Percentiles rank a stretch among this genome's conserved stretches.
phyloP scores from a whole-genome alignment of 1,140 invertebrate species.

The Drosophila subpulchrella region DNA sequence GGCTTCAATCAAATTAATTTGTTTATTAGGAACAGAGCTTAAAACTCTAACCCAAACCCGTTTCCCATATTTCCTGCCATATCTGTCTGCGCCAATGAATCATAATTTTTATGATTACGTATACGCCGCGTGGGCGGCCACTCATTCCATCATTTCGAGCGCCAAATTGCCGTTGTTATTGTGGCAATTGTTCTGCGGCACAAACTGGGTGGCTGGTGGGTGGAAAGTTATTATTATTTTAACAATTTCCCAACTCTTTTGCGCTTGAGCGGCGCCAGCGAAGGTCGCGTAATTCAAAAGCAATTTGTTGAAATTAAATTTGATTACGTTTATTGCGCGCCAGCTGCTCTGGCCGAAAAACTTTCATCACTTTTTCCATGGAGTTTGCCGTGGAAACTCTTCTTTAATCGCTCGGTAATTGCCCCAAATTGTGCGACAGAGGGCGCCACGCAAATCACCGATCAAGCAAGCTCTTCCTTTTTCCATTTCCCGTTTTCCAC shows the following conservation, averaged over 20 bases:
- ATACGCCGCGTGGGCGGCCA: constrained; percentile 42
- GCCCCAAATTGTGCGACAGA: constrained; percentile 61
- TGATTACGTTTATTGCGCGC: constrained; percentile 78
- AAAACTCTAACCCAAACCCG: neutral
- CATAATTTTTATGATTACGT: constrained; percentile 75
- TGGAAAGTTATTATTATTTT: constrained; percentile 77
- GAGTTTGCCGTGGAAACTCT: constrained; percentile 48
- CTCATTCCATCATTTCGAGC: constrained; percentile 58
- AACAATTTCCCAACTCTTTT: constrained; percentile 77
- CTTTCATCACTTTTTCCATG: constrained; percentile 26
- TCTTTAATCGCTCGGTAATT: constrained; percentile 75
- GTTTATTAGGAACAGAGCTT: constrained; percentile 51
- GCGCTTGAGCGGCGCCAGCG: constrained; percentile 67
- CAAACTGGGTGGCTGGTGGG: constrained; percentile 4
- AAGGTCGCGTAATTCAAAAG: constrained; percentile 81
- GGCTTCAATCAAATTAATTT: constrained; percentile 73
- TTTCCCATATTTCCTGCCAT: neutral
- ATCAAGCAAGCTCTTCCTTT: constrained; percentile 15
- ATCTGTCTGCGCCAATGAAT: constrained; percentile 54
- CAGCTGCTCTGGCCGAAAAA: constrained; percentile 50
- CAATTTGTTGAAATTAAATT: constrained; percentile 82
- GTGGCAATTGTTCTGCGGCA: constrained; percentile 61
- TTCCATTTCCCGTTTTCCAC: neutral
- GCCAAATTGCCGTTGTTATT: constrained; percentile 78
- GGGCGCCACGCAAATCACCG: constrained; percentile 18